Base-by-base conservation (phyloP, 2,113 vertebrate species). In the Guaruba guarouba region DNA sequence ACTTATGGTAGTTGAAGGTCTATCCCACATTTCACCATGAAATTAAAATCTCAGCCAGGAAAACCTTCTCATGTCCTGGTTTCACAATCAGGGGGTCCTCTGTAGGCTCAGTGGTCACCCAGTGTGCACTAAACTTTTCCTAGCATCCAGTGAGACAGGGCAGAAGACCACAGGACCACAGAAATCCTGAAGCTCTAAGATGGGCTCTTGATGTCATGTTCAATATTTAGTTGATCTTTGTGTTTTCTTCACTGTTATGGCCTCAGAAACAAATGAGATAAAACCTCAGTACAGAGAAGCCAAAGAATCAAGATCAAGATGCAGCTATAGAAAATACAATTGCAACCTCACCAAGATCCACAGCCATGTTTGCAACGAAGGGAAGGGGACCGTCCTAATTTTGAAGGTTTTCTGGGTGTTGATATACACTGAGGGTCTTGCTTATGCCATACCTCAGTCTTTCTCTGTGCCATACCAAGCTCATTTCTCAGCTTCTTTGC, bases 261-360 rank as follows among this genome's bases (percentile, higher is more conserved):
- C 44, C 49, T 94, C 59, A 82, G 49, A 23, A 86, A 54, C 66
- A 92, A 75, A 61, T 33, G 39, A 95, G 83, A 78, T 64, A 86
- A 71, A 84, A 88, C 5, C 3, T 79, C 69, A 41, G 24, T 35
- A 41, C 48, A 82, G 59, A 73, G 67, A 88, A 93, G 18, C 12
- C 43, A 92, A 75, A 81, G n/a, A 48, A 59, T 62, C 70, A 69
- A 39, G 80, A 91, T 43, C 3, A 16, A 92, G 87, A 82, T 48
- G 57, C 4, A 28, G 22, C 41, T 76, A 33, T 9, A 90, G 66
- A 82, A 92, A 90, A 94, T 73, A 84, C 64, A 23, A 19, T 93
- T 94, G 67, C 68, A 87, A 49, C 31, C 31, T 57, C 74, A 87
- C 91, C 91, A 96, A 86, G 82, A 62, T 82, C 77, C 66, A 92